Evolutionary conservation across 2,888 invertebrate species (phyloP), one percentile per base, ranked within the genome.

Genomic region (Aphidoletes aphidimyza): DNA sequence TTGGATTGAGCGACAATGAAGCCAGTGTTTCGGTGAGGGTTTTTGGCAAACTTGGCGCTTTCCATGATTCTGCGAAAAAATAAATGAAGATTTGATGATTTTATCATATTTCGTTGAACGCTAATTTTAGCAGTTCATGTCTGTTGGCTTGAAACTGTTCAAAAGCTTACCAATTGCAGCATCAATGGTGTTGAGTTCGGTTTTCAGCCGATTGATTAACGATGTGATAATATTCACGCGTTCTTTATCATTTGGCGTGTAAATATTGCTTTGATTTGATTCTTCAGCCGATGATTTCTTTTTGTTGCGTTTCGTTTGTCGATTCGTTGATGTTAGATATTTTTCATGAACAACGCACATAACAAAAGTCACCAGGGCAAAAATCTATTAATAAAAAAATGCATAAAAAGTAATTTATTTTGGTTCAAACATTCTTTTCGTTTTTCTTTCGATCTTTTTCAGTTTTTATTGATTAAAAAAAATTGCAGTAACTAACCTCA

Each of bases 401-500:
- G 26, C 84, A 19, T 11, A 85, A 11, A 17, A 47, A 9, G 78
- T 14, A 36, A 34, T 0, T 84, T 19, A 36, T 84, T 9, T 2
- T 85, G 45, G 42, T 42, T 42, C 42, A 42, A 14, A 9, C 42
- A 42, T 9, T 42, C 14, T 14, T 9, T 42, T 14, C 42, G 14
- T 47, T 47, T 17, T 39, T 84, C 69, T 17, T 69, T 26, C 85
- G 54, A 39, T 36, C 84, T 37, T 78, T 30, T 34, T 59, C 26
- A 84, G 81, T 69, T 59, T 0, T 49, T 3, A n/a, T 49, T 3
- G 6, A 3, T n/a, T 19, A 36, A 42, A n/a, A n/a, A n/a, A 45
- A 45, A 26, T 83, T 83, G 37, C 45, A 45, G 11, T 45, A 30
- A 87, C 89, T 87, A 84, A 94, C 94, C 91, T 94, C 94, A 85